Evolutionary conservation across 2,888 invertebrate species (phyloP).

Genomic region (Synergus itoensis): DNA sequence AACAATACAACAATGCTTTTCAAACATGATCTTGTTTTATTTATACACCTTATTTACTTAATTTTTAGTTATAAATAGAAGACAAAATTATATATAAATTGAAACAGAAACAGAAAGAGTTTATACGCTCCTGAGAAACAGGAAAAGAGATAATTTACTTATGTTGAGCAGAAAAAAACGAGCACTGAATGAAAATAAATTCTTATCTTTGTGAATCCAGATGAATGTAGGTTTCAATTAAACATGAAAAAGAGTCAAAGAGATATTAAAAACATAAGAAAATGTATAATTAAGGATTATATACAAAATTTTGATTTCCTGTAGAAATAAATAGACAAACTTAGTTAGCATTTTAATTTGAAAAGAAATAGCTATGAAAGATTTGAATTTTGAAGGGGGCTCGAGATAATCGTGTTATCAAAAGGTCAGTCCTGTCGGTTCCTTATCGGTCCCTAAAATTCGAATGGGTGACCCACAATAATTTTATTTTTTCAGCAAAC

Average conservation of each 20-base stretch:
- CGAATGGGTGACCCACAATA: not conserved
- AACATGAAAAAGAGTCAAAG: not conserved
- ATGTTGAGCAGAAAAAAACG: not conserved
- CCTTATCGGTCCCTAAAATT: slow-evolving; percentile 41
- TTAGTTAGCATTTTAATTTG: slow-evolving; percentile 46
- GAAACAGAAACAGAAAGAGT: not conserved
- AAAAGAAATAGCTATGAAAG: slow-evolving; percentile 27
- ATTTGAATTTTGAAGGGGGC: slow-evolving; percentile 38
- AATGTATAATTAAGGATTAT: not conserved
- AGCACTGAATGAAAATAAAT: not conserved
- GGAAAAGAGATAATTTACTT: not conserved
- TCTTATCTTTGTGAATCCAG: not conserved
- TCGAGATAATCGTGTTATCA: slow-evolving; percentile 47
- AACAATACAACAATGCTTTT: slow-evolving; percentile 38
- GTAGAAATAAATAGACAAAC: slow-evolving; percentile 24
- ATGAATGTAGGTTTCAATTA: not conserved
- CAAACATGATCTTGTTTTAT: slow-evolving; percentile 36
- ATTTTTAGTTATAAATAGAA: not conserved
- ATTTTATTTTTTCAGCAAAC: not conserved
- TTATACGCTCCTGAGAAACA: not conserved
- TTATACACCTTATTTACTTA: not conserved
- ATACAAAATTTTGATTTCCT: not conserved
- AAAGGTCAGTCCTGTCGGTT: slow-evolving; percentile 43
- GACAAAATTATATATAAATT: not conserved
- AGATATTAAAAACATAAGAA: not conserved